These are phyloP conservation scores for Apostichopus parvimensis DNA, from an alignment of 35 echinoderm and acorn worm genomes.

Conservation along the genomic window DNA sequence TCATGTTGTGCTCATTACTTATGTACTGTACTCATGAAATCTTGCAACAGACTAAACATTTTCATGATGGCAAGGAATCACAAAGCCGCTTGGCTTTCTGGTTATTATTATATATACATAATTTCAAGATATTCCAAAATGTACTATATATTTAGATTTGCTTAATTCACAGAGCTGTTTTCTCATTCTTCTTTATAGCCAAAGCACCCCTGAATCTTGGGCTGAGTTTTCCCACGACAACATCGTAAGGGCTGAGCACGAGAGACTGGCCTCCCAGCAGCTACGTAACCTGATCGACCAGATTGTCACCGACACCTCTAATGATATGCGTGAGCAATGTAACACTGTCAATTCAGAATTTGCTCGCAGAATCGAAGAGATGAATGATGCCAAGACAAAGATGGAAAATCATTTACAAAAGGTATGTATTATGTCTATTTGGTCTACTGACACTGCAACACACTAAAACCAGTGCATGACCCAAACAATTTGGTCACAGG, in stretches of 20 bases:
- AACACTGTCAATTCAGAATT: conserved; percentile 99
- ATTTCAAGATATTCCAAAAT: too few species aligned
- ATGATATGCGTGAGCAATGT: conserved; percentile 97
- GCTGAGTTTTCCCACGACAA: conserved; percentile 97
- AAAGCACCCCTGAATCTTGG: conserved; percentile 92
- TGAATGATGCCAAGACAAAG: conserved; percentile 97
- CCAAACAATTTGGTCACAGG: too few species aligned
- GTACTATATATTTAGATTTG: too few species aligned
- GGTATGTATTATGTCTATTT: conserved; percentile 41
- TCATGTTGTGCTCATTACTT: too few species aligned
- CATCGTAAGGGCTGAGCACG: conserved; percentile 96
- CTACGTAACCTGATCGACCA: conserved; percentile 94
- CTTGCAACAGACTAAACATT: too few species aligned
- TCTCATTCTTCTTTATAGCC: conserved; percentile 53
- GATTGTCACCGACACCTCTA: conserved; percentile 94
- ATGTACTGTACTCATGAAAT: too few species aligned
- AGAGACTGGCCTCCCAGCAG: conserved; percentile 84
- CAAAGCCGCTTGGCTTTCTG: too few species aligned
- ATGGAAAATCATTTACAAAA: conserved; percentile 92
- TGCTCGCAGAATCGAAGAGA: conserved; percentile 90
- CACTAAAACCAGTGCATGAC: too few species aligned
- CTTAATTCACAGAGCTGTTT: background rate
- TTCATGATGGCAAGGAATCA: too few species aligned
- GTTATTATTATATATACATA: too few species aligned
- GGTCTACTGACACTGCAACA: too few species aligned